Conservation (phyloP, 2,797 vertebrate species). For the Amphiprion clarkii region DNA sequence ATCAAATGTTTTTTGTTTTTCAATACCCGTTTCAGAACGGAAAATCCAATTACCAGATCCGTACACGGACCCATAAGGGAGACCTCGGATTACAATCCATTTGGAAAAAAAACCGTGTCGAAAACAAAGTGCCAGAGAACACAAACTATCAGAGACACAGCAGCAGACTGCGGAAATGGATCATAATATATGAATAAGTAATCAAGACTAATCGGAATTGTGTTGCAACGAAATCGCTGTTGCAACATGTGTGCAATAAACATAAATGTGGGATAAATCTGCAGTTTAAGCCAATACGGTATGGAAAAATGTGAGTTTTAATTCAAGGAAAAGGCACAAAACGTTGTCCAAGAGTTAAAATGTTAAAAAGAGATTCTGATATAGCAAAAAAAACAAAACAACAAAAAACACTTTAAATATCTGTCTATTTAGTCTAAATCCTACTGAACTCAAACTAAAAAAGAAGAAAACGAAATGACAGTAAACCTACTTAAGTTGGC, state of each 20-base stretch:
- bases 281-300: neutral
- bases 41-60: too few species aligned
- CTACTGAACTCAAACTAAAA: neutral
- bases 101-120: constrained; percentile 12
- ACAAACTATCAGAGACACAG: neutral
- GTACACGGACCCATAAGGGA: neutral
- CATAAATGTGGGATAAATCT: neutral
- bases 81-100: constrained; percentile 6
- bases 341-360: neutral
- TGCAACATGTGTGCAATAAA: neutral
- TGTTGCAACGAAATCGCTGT: neutral
- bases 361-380: too few species aligned
- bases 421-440: neutral
- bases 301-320: neutral
- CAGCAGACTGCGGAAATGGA: constrained; percentile 13
- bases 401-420: neutral
- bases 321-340: neutral
- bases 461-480: neutral
- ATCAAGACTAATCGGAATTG: neutral
- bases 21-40: too few species aligned
- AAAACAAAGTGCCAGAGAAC: constrained; percentile 12
- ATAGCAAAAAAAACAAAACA: neutral
- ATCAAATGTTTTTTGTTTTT: too few species aligned
- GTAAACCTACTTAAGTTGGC: neutral
- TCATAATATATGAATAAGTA: neutral